These are phyloP conservation scores for Nephrotoma flavescens DNA, from an alignment of 2,888 invertebrate genomes.

Conservation along the genomic window DNA sequence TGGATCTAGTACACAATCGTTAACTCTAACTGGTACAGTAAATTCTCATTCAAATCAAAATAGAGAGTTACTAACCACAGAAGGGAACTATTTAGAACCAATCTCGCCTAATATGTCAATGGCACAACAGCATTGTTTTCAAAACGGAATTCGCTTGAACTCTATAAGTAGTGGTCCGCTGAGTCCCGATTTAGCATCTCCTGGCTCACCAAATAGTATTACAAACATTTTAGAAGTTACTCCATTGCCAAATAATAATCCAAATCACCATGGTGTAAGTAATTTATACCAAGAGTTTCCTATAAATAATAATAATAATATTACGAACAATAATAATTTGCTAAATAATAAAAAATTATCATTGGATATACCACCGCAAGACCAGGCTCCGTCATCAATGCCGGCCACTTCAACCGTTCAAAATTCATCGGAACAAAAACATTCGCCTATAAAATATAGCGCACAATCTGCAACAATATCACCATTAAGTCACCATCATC, in stretches of 20 bases:
- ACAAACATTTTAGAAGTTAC: conserved; percentile 40
- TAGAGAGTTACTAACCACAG: conserved; percentile 11
- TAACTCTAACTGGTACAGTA: conserved; percentile 12
- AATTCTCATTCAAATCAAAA: conserved; percentile 12
- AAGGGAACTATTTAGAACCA: conserved; percentile 25
- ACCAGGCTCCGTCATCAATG: conserved; percentile 21
- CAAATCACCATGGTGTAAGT: conserved; percentile 21
- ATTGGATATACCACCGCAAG: conserved; percentile 27
- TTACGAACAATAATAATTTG: conserved; percentile 13
- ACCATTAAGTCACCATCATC: neutral
- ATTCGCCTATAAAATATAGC: neutral
- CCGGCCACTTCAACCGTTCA: neutral
- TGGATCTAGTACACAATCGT: conserved; percentile 8
- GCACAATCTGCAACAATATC: conserved; percentile 11
- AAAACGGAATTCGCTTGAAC: conserved; percentile 16
- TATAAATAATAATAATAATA: conserved; percentile 17
- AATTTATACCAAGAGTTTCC: conserved; percentile 46
- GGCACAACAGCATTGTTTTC: conserved; percentile 13
- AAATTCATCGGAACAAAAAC: neutral
- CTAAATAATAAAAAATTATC: conserved; percentile 18
- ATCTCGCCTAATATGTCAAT: conserved; percentile 21
- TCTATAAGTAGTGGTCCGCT: conserved; percentile 22
- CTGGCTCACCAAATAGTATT: conserved; percentile 38
- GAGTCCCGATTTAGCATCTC: conserved; percentile 25
- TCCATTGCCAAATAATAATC: conserved; percentile 29